Conservation (phyloP, 2,797 vertebrate genomes). For the Yasuhikotakia modesta region DNA sequence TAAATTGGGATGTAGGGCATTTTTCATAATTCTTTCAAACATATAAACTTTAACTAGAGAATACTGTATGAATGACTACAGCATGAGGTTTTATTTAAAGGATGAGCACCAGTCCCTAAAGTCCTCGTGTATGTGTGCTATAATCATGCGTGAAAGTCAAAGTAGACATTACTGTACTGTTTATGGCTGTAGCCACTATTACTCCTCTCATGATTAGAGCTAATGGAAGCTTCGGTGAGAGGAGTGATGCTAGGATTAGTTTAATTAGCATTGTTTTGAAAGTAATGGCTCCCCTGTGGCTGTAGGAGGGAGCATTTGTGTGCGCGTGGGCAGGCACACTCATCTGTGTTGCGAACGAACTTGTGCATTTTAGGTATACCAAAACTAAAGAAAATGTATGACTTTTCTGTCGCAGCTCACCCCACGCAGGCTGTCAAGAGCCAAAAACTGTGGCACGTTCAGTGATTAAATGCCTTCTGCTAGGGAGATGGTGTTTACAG, state of each 20-base stretch:
- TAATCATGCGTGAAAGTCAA: conserved; percentile 44
- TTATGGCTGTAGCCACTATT: conserved; percentile 50
- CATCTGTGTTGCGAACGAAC: conserved; percentile 20
- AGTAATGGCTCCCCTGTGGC: conserved; percentile 56
- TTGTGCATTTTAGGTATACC: conserved; percentile 31
- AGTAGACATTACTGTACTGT: conserved; percentile 38
- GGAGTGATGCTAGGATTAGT: conserved; percentile 56
- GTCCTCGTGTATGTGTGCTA: conserved; percentile 35
- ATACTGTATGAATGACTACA: conserved; percentile 11
- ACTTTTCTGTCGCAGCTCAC: conserved; percentile 36
- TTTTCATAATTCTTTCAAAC: neutral
- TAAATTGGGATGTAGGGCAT: neutral
- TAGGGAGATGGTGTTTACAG: conserved; percentile 52
- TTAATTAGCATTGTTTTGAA: conserved; percentile 63
- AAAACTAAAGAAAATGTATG: conserved; percentile 10
- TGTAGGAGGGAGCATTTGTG: conserved; percentile 36
- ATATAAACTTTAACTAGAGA: neutral
- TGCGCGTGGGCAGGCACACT: conserved; percentile 7
- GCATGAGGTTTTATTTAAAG: conserved; percentile 16
- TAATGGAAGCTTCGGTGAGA: conserved; percentile 51
- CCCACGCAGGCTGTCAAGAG: conserved; percentile 25
- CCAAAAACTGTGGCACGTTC: conserved; percentile 37
- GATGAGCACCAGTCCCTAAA: conserved; percentile 30
- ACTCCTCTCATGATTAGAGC: conserved; percentile 48
- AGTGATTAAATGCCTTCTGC: conserved; percentile 61